Base-by-base conservation (phyloP, 2,113 vertebrate species). In the Narcine bancroftii region DNA sequence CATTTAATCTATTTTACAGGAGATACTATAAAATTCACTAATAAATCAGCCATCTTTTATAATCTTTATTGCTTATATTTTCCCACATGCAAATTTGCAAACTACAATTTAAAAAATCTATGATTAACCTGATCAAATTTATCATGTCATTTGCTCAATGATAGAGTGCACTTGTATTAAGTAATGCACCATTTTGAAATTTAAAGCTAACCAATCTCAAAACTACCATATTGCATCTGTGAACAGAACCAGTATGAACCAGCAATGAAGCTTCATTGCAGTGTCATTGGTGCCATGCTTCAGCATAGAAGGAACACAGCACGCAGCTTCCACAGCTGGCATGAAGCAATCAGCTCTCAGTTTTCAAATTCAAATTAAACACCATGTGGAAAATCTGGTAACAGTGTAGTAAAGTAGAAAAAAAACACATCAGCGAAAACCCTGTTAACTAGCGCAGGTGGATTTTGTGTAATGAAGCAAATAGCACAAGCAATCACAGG, bases 351-450 rank as follows among this genome's bases (percentile, higher is more conserved):
- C 94, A 94, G 94, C 94, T 95, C 66, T 93, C 92, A 94, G 92
- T 95, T 96, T 96, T 95, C 95, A 97, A 98, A 97, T 98, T 97
- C 96, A 97, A 97, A 97, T 95, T 93, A 94, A 94, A 94, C 94
- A 94, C 95, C 93, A 96, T 97, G 97, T 94, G 95, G 95, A 96
- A 96, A 95, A 92, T 93, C 96, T 96, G 97, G 97, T 97, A 97
- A 97, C 95, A 95, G 93, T 95, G 94, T 94, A 95, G 94, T 94
- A 94, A 96, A 95, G 94, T 95, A 36, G 63, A 83, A 89, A 47
- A 95, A 94, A 95, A 96, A 96, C 95, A 26, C 24, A 69, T 95
- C 93, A 94, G 96, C 94, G 95, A 69, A 93, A 94, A 92, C 94
- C 93, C 94, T 94, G 94, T 95, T 95, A 96, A 95, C 95, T 94